Evolutionary conservation across 2,797 vertebrate species (phyloP).

Genomic region (Trachops cirrhosus): DNA sequence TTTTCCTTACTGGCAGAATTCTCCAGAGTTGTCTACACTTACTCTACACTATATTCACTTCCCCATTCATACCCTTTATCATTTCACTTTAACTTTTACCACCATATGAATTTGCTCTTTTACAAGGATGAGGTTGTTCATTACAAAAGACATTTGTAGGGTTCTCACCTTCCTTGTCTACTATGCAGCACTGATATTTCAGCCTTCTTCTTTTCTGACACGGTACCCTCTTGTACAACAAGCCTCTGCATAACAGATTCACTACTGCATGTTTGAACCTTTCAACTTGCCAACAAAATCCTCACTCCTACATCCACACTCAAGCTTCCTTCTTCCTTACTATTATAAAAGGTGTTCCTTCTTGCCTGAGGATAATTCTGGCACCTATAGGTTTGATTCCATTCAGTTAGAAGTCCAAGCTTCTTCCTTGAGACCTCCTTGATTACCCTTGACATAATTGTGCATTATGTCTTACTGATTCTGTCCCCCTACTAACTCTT

Average conservation of each 20-base stretch:
- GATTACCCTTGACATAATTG: background rate
- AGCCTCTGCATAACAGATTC: background rate
- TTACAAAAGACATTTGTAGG: background rate
- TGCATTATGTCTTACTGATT: background rate
- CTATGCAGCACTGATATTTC: background rate
- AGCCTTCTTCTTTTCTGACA: background rate
- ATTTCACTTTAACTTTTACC: background rate
- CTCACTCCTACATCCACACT: fast-evolving
- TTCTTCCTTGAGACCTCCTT: background rate
- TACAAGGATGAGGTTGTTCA: background rate
- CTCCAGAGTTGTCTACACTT: background rate
- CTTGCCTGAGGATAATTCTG: background rate
- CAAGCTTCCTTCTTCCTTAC: background rate
- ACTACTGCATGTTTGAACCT: fast-evolving
- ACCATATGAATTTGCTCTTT: background rate
- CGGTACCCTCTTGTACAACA: background rate
- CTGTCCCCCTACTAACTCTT: background rate
- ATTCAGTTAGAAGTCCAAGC: background rate
- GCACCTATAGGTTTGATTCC: background rate
- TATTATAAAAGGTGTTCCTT: background rate
- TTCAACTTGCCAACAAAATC: background rate
- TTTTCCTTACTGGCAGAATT: background rate
- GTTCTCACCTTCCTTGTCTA: background rate
- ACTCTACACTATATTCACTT: background rate
- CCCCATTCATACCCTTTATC: background rate